These are phyloP conservation scores for Disparrhopalites patrizii DNA, from an alignment of 2,888 invertebrate genomes.

Conservation along the genomic window DNA sequence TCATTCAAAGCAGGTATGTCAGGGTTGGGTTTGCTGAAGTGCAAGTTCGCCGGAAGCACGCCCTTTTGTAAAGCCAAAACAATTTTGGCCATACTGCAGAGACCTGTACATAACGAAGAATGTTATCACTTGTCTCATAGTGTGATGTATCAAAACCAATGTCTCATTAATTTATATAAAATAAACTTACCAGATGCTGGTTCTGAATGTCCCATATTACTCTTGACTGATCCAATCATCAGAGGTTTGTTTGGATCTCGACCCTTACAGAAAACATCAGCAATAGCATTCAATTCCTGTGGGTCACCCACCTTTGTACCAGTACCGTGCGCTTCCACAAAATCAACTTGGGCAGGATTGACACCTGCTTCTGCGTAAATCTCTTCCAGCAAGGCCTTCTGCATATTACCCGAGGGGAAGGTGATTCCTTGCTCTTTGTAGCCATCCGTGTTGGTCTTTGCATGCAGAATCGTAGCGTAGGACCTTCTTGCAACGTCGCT, in stretches of 20 bases:
- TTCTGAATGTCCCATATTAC: constrained; percentile 98
- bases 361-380: constrained; percentile 79
- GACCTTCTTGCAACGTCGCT: constrained; percentile 69
- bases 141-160: neutral
- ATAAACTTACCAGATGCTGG: constrained; percentile 62
- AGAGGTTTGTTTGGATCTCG: constrained; percentile 65
- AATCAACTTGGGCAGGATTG: constrained; percentile 75
- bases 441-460: constrained; percentile 90
- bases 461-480: constrained; percentile 82
- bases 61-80: constrained; percentile 89
- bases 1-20: constrained; percentile 87
- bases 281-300: constrained; percentile 92
- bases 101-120: constrained; percentile 55
- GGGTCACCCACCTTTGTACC: constrained; percentile 95
- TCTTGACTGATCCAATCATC: constrained; percentile 92
- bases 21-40: constrained; percentile 78
- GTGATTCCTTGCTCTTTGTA: constrained; percentile 86
- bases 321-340: constrained; percentile 97
- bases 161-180: neutral
- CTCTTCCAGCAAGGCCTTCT: constrained; percentile 65
- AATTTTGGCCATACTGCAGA: constrained; percentile 86
- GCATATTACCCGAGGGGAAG: constrained; percentile 74
- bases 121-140: neutral
- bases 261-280: constrained; percentile 82
- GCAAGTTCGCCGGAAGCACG: constrained; percentile 84